A percentile compares a stretch with the other conserved stretches of the same genome.
Evolutionary conservation across 2,888 invertebrate genomes (phyloP).

Genomic region (Eucera pruinosa): DNA sequence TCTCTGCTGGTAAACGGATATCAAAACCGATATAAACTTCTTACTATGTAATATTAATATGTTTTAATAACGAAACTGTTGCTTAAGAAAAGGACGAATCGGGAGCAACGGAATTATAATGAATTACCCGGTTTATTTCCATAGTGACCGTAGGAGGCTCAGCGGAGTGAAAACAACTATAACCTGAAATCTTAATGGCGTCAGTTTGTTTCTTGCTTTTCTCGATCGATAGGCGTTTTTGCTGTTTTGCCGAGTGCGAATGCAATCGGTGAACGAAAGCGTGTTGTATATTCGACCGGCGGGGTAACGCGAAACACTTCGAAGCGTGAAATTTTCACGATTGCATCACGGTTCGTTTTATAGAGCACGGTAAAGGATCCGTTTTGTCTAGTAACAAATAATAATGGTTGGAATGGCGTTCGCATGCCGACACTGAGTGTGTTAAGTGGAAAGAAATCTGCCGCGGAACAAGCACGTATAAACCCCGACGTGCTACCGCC

Average conservation of each 20-base stretch:
- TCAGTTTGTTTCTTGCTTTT: slow-evolving; percentile 2
- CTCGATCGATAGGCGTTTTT: slow-evolving; percentile 16
- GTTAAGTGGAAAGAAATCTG: slow-evolving; percentile 57
- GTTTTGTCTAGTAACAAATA: slow-evolving; percentile 28
- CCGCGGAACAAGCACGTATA: slow-evolving; percentile 28
- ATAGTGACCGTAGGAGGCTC: too few species aligned
- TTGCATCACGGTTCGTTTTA: slow-evolving; percentile 32
- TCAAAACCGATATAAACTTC: too few species aligned
- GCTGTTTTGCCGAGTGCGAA: neutral
- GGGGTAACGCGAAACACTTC: slow-evolving; percentile 9
- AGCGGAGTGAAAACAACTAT: neutral
- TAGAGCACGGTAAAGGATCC: neutral
- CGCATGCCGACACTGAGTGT: slow-evolving; percentile 27
- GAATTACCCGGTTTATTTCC: too few species aligned
- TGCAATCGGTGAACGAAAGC: slow-evolving; percentile 6
- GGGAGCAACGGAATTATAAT: neutral
- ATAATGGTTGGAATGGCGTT: slow-evolving; percentile 16
- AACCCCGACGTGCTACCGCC: slow-evolving; percentile 13
- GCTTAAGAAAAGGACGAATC: neutral
- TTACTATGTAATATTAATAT: too few species aligned
- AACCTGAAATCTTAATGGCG: slow-evolving; percentile 5
- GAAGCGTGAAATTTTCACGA: slow-evolving; percentile 36
- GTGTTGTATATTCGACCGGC: neutral
- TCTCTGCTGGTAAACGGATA: too few species aligned
- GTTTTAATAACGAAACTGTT: too few species aligned